Base-by-base conservation (phyloP, 2,888 invertebrate species). In the Alviniconcha strummeri region DNA sequence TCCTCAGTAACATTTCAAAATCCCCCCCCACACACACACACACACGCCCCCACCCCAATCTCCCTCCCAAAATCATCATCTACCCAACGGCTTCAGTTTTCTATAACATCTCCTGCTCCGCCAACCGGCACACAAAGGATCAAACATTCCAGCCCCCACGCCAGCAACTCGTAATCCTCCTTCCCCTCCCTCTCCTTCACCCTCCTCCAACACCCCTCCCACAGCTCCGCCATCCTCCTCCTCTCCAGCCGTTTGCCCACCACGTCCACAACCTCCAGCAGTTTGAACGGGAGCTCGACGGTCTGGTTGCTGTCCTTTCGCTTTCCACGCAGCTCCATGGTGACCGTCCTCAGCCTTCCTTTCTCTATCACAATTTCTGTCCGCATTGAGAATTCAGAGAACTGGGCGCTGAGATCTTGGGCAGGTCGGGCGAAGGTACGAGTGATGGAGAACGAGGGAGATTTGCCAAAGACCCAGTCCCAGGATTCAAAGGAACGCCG, bases 391-490 rank as follows among this genome's bases (percentile, higher is more conserved):
- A 19, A 77, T 13, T 55, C 5, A 4, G 36, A 8, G 67, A 13
- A 8, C 52, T 8, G n/a, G 8, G 19, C 3, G 8, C 52, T 7
- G 54, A 56, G 9, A 13, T 67, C 13, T 54, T 54, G 36, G 64
- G n/a, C n/a, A 4, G 54, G 7, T 15, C 56, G 67, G 67, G 67
- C 79, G 79, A 89, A 89, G 6, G 69, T 83, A 57, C 87, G 84
- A 19, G 85, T 81, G 60, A 90, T 86, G 13, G 87, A 82, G 82
- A 91, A 91, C 19, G 87, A 85, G 15, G 91, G 91, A 15, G 91
- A 91, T 83, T 89, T 90, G 17, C 89, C 91, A 85, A 85, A 91
- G 6, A 89, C 85, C 91, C 91, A 91, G 4, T 89, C 86, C 91
- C 91, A 91, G 5, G 89, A 86, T 11, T 80, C 75, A 0, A 90